phyloP scores from a whole-genome alignment of 1,140 invertebrate genomes.

The Drosophila cardini region DNA sequence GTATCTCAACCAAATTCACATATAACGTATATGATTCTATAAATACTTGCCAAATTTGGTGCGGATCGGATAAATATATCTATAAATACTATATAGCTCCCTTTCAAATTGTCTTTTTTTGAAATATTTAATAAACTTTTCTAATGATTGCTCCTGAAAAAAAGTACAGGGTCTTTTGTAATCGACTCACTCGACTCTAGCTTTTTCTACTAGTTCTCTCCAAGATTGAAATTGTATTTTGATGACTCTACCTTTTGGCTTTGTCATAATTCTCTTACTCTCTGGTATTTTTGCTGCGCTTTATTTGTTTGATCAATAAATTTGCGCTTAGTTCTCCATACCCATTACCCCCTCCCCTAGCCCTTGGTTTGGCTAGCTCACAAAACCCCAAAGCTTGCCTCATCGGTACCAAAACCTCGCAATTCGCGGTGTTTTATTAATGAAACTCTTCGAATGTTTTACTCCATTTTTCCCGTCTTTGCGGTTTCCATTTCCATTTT shows the following conservation, averaged over 20 bases:
- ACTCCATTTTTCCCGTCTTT: neutral
- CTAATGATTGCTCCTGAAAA: too few species aligned
- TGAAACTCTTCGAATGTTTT: constrained; percentile 69
- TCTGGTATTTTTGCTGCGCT: constrained; percentile 53
- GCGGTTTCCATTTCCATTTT: constrained; percentile 36
- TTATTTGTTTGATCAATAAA: constrained; percentile 82
- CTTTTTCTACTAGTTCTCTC: too few species aligned
- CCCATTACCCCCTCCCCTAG: constrained; percentile 4
- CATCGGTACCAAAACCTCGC: constrained; percentile 31
- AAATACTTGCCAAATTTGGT: too few species aligned
- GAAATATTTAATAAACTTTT: too few species aligned
- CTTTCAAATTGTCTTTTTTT: too few species aligned
- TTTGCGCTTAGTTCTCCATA: constrained; percentile 44
- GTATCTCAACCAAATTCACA: too few species aligned
- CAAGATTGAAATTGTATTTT: neutral
- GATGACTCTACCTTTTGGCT: constrained; percentile 22
- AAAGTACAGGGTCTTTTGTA: too few species aligned
- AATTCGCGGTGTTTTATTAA: constrained; percentile 61
- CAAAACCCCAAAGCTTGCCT: constrained; percentile 62
- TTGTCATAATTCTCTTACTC: constrained; percentile 29
- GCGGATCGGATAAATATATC: too few species aligned
- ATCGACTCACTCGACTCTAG: too few species aligned
- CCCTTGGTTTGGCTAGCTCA: too few species aligned
- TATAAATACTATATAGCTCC: too few species aligned
- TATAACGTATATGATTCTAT: too few species aligned